Evolutionary conservation across 1,140 invertebrate species (phyloP), one percentile per base, ranked within the genome.

Genomic region (Atopsyche davidsoni): DNA sequence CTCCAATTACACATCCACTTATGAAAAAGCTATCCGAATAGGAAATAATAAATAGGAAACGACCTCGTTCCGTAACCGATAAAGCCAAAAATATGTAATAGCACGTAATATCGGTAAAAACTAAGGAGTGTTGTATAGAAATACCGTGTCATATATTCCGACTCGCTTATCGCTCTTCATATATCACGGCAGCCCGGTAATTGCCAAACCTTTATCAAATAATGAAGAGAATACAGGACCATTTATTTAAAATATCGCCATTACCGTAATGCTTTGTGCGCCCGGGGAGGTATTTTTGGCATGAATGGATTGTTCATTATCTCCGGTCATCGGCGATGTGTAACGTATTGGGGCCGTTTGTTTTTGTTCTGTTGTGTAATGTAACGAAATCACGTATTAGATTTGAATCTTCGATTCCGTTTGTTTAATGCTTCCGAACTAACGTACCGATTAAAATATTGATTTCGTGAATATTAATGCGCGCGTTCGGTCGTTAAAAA

Each of bases 211-310:
- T 49, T 54, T 54, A 49, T 54, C 46, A 49, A 49, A 49, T 49
- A 54, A 54, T 54, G 52, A 54, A 54, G 39, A 39, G 39, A 49
- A 54, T 54, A 54, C 48, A 43, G 28, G 52, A 31, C 28, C 46
- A 49, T 54, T 48, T 48, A 32, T 49, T 43, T 43, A 43, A 43
- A 51, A 51, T 51, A 43, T 51, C 34, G 48, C 48, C 14, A 51
- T 51, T 34, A 43, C 18, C 44, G 28, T 46, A 46, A 46, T 46
- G n/a, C n/a, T n/a, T n/a, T n/a, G n/a, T n/a, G n/a, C n/a, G n/a
- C n/a, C n/a, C n/a, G n/a, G n/a, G n/a, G n/a, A n/a, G n/a, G n/a
- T n/a, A n/a, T n/a, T n/a, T n/a, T n/a, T n/a, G n/a, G n/a, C n/a
- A n/a, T n/a, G n/a, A n/a, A n/a, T n/a, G n/a, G n/a, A n/a, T n/a